Conservation (phyloP, 2,888 invertebrate genomes). For the Dryobotodes eremita region DNA sequence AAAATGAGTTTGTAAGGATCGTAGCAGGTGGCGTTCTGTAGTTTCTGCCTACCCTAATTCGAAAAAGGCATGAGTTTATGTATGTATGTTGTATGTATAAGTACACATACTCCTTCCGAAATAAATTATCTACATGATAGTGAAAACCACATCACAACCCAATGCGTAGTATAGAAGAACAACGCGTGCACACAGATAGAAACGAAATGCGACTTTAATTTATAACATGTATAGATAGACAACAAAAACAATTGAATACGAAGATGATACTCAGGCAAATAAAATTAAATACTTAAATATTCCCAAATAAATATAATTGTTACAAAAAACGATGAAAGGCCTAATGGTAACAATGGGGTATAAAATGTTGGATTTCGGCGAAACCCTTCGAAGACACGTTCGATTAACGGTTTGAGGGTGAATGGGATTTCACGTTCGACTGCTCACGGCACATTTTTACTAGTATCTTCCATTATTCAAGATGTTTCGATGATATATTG, state of each 20-base stretch:
- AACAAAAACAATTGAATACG: background rate
- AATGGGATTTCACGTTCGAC: conserved; percentile 71
- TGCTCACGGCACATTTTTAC: conserved; percentile 61
- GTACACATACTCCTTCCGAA: too few relatives aligned
- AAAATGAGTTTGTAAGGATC: too few relatives aligned
- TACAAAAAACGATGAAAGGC: conserved; percentile 35
- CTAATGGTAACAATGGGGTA: conserved; percentile 45
- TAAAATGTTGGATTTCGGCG: conserved; percentile 43
- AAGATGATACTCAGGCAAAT: background rate
- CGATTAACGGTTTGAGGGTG: conserved; percentile 64
- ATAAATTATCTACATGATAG: too few relatives aligned
- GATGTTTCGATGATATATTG: conserved; percentile 81
- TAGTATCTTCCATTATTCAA: conserved; percentile 80
- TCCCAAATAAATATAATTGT: conserved; percentile 15
- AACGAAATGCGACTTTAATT: too few relatives aligned
- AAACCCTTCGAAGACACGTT: conserved; percentile 53
- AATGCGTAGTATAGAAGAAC: too few relatives aligned
- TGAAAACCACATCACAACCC: too few relatives aligned
- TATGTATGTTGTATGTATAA: too few relatives aligned
- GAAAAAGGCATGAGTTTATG: too few relatives aligned
- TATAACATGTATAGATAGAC: too few relatives aligned
- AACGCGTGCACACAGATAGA: too few relatives aligned
- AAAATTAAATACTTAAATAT: background rate
- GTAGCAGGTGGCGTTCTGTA: too few relatives aligned
- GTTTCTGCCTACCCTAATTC: too few relatives aligned